phyloP scores from a whole-genome alignment of 2,797 vertebrate species.

The Pristis pectinata region DNA sequence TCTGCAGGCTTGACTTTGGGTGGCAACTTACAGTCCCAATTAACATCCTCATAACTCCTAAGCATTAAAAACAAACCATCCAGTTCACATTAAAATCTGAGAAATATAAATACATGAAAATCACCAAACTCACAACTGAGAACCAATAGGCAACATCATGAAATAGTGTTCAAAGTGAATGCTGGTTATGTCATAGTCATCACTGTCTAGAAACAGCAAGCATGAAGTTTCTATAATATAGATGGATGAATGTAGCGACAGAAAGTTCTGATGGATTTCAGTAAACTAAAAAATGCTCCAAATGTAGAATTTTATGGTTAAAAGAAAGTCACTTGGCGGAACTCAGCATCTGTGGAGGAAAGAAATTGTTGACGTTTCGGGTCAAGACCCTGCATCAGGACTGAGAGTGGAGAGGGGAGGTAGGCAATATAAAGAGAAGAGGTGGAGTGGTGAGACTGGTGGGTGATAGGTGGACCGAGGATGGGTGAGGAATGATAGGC shows the following conservation, averaged over 20 bases:
- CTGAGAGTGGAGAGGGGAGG: too few species aligned
- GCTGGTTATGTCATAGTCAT: background rate
- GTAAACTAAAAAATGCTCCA: background rate
- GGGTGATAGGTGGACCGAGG: too few species aligned
- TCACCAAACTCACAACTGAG: background rate
- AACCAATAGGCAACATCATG: background rate
- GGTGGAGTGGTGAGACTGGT: too few species aligned
- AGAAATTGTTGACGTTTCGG: too few species aligned
- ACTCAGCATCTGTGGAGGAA: too few species aligned
- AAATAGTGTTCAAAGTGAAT: background rate
- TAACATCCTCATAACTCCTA: slow-evolving; percentile 58
- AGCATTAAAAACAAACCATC: slow-evolving; percentile 4
- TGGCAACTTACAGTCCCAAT: slow-evolving; percentile 55
- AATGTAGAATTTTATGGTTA: background rate
- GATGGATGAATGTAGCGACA: background rate
- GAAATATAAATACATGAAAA: background rate
- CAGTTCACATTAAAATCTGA: background rate
- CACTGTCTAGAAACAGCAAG: background rate
- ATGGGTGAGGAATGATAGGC: too few species aligned
- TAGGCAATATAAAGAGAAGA: too few species aligned
- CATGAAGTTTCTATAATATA: background rate
- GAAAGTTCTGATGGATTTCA: background rate
- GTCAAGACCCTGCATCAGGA: too few species aligned
- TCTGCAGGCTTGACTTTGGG: slow-evolving; percentile 48
- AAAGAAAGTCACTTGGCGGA: too few species aligned